A percentile compares a stretch with the other conserved stretches of the same genome.
Evolutionary conservation across 2,888 invertebrate genomes (phyloP).

Genomic region (Drosophila yooni): DNA sequence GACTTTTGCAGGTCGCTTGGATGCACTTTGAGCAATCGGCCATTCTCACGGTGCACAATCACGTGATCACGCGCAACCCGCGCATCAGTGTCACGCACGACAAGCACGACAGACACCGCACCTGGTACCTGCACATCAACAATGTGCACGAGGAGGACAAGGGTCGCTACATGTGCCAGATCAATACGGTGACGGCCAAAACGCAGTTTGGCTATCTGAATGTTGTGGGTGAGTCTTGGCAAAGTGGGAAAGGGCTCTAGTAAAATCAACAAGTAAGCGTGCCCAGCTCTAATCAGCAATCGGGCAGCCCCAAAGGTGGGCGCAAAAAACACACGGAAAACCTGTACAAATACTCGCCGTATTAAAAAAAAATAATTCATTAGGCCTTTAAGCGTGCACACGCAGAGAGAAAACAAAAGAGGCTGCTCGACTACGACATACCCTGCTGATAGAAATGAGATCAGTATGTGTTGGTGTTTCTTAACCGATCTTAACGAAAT

Average conservation of each 20-base stretch:
- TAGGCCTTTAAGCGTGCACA: constrained; percentile 63
- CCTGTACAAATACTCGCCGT: constrained; percentile 65
- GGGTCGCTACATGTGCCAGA: constrained; percentile 97
- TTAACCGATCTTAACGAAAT: not conserved
- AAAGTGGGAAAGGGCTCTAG: not conserved
- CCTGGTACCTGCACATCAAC: constrained; percentile 96
- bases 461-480: not conserved
- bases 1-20: constrained; percentile 93
- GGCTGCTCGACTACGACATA: not conserved
- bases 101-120: constrained; percentile 92
- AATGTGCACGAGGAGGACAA: constrained; percentile 96
- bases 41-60: constrained; percentile 96
- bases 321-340: constrained; percentile 37
- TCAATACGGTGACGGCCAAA: constrained; percentile 96
- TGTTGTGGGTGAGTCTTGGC: constrained; percentile 92
- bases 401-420: constrained; percentile 23
- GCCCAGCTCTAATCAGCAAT: constrained; percentile 54
- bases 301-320: constrained; percentile 12
- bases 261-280: not conserved
- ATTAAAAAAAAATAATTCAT: constrained; percentile 75
- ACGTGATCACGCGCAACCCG: constrained; percentile 96
- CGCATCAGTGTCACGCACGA: constrained; percentile 96
- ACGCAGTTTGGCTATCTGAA: constrained; percentile 96
- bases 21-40: constrained; percentile 98
- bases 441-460: not conserved